phyloP scores from a whole-genome alignment of 1,140 invertebrate genomes.

The Penaeus vannamei region DNA sequence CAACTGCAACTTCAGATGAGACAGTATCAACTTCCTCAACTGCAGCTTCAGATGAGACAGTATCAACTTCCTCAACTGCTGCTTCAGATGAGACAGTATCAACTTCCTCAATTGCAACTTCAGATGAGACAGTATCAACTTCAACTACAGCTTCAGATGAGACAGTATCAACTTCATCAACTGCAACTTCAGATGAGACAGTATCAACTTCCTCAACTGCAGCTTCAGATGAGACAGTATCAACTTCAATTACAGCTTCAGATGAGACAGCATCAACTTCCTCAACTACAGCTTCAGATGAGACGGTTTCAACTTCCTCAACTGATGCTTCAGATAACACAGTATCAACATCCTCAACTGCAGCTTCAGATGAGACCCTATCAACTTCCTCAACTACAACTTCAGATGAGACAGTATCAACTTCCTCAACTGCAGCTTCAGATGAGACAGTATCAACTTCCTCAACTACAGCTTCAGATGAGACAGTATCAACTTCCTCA shows the following conservation, averaged over 20 bases:
- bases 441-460: too few relatives aligned
- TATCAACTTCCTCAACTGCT: neutral
- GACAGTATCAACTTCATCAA: neutral
- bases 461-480: too few relatives aligned
- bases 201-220: neutral
- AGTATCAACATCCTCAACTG: too few relatives aligned
- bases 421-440: too few relatives aligned
- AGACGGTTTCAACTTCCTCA: too few relatives aligned
- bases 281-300: too few relatives aligned
- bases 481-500: conserved; percentile 13
- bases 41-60: neutral
- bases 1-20: neutral
- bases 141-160: neutral
- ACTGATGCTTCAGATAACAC: too few relatives aligned
- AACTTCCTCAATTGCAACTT: neutral
- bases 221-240: neutral
- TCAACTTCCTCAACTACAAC: too few relatives aligned
- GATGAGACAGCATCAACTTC: too few relatives aligned
- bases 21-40: neutral
- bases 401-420: too few relatives aligned
- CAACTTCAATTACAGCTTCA: neutral
- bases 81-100: neutral
- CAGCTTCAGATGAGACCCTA: too few relatives aligned
- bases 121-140: neutral
- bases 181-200: too few relatives aligned